Evolutionary conservation across 2,888 invertebrate genomes (phyloP), one percentile per base, ranked within the genome.

Genomic region (Drosophila pseudotalamancana): DNA sequence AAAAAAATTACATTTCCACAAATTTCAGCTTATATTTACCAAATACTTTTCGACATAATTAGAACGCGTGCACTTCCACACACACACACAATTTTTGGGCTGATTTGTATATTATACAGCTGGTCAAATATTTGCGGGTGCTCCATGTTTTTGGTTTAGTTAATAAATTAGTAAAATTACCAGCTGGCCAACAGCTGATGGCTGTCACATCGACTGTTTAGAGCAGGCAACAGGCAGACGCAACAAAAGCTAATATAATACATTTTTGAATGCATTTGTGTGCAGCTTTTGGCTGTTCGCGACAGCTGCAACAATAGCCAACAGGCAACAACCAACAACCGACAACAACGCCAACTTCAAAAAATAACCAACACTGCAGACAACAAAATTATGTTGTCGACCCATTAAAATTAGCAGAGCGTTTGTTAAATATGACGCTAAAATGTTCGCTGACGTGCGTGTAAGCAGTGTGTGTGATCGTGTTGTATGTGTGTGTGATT

Each of bases 131-230:
- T 83, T 81, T 81, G 67, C 62, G 54, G 54, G 39, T 45, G 42
- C 32, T 59, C 18, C 55, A 50, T 66, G 55, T 77, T 67, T 73
- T 77, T 70, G 63, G 64, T 57, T 72, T 71, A 81, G 85, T 84
- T 84, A 74, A 84, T 87, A 78, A 84, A 84, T 84, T 87, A 87
- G 84, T 77, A 68, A 81, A 81, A 84, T 80, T 83, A 62, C 64
- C 43, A 40, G 56, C 40, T 56, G 48, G 68, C 37, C 53, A 57
- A 62, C 60, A 60, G 45, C 21, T 34, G 29, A 23, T 27, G 9
- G 29, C 31, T 53, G 21, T 32, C 27, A 34, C n/a, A n/a, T n/a
- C n/a, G n/a, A n/a, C n/a, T n/a, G n/a, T n/a, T n/a, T 14, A 43
- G 21, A 12, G 8, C 11, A 12, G 21, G 37, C 59, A 16, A 43